phyloP scores from a whole-genome alignment of 2,888 invertebrate species.

The Fabriciana adippe region DNA sequence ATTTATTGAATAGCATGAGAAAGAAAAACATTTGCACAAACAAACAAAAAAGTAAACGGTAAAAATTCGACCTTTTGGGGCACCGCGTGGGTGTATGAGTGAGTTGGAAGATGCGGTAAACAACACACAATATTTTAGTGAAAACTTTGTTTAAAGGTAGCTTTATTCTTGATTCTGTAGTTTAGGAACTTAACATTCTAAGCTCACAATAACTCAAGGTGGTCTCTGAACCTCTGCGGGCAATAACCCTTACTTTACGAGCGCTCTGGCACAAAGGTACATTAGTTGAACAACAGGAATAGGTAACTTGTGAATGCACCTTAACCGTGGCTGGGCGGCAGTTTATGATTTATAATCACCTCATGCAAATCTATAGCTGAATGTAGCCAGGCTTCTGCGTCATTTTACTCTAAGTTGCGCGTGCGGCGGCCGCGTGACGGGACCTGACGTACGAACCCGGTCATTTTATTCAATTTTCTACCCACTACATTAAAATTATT shows the following conservation, averaged over 20 bases:
- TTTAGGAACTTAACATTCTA: conserved; percentile 10
- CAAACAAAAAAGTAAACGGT: conserved; percentile 25
- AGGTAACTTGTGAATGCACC: conserved; percentile 53
- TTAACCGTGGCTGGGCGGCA: conserved; percentile 48
- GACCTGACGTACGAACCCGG: conserved; percentile 47
- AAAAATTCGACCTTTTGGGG: conserved; percentile 23
- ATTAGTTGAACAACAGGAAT: conserved; percentile 70
- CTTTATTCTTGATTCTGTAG: conserved; percentile 12
- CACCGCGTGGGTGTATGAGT: conserved; percentile 20
- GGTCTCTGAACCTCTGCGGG: conserved; percentile 38
- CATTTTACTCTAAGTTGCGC: conserved; percentile 38
- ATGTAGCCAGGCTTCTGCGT: conserved; percentile 51
- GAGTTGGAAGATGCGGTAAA: conserved; percentile 15
- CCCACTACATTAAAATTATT: conserved; percentile 52
- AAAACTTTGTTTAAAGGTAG: conserved; percentile 3
- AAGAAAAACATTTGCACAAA: conserved; percentile 28
- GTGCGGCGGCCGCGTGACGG: conserved; percentile 48
- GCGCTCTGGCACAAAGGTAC: conserved; percentile 61
- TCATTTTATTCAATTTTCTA: conserved; percentile 61
- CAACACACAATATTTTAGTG: background rate
- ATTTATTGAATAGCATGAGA: conserved; percentile 18
- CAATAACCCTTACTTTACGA: conserved; percentile 45
- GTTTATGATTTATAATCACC: conserved; percentile 71
- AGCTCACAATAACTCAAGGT: conserved; percentile 39
- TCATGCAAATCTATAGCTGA: conserved; percentile 71